A percentile compares a stretch with the other conserved stretches of the same genome.
phyloP scores from a whole-genome alignment of 2,113 vertebrate genomes.

The Psittacula cyanocephala region DNA sequence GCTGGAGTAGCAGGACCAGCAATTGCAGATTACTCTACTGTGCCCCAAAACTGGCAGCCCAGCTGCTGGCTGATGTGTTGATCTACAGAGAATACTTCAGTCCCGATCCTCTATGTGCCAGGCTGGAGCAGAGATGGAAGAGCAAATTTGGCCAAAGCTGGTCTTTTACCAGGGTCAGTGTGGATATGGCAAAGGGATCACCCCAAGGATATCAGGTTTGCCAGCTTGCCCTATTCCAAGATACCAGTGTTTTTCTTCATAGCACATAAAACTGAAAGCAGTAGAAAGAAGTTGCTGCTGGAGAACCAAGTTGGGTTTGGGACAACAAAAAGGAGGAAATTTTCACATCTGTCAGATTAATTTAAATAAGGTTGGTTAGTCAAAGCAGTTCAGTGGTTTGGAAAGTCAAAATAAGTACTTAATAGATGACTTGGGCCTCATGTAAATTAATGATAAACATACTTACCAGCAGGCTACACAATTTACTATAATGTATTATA shows the following conservation, averaged over 20 bases:
- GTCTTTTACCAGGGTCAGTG: neutral
- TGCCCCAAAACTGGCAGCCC: neutral
- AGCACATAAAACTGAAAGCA: neutral
- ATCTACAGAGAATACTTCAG: neutral
- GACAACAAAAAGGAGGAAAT: neutral
- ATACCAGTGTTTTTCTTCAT: neutral
- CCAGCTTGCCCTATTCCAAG: neutral
- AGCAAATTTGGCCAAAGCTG: neutral
- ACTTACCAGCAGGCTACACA: neutral
- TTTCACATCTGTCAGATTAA: constrained; percentile 33
- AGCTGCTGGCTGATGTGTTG: neutral
- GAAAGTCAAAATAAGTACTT: constrained; percentile 13
- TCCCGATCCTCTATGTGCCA: neutral
- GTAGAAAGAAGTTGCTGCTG: neutral
- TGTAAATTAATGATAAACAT: neutral
- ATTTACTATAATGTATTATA: neutral
- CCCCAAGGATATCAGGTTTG: neutral
- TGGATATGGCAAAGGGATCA: neutral
- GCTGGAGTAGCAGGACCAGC: neutral
- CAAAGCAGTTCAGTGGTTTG: constrained; percentile 30
- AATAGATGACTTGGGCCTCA: neutral
- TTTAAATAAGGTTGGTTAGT: constrained; percentile 18
- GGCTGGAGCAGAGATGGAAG: neutral
- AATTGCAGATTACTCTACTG: neutral
- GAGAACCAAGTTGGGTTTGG: neutral